Evolutionary conservation across 2,797 vertebrate species (phyloP).

Genomic region (Vipera ursinii): DNA sequence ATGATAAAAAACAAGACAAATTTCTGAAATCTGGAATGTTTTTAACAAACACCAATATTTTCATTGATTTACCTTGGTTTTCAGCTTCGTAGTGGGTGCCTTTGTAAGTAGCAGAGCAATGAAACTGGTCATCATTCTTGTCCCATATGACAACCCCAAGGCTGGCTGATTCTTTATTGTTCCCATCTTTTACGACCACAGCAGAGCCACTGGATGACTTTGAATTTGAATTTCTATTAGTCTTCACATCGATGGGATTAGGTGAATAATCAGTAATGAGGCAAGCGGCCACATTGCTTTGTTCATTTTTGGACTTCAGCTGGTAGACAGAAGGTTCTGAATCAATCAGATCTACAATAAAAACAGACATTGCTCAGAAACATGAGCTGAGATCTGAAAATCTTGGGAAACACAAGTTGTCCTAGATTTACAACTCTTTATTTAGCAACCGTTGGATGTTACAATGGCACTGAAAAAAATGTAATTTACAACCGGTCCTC

Average conservation of each 20-base stretch:
- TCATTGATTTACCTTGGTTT: neutral
- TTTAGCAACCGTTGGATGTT: neutral
- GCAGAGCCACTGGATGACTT: fast-evolving
- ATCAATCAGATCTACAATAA: conserved; percentile 39
- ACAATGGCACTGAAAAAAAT: neutral
- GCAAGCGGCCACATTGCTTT: conserved; percentile 46
- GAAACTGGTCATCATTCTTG: fast-evolving
- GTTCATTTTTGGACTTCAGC: conserved; percentile 7
- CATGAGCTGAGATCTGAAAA: neutral
- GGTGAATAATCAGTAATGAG: conserved; percentile 67
- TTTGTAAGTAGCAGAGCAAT: fast-evolving
- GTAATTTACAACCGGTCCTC: too few relatives aligned
- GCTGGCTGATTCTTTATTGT: conserved; percentile 17
- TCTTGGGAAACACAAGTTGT: neutral
- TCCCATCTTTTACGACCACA: neutral
- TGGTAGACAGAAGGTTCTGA: conserved; percentile 60
- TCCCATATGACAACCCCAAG: conserved; percentile 62
- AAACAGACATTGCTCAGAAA: neutral
- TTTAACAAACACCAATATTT: neutral
- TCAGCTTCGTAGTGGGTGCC: fast-evolving
- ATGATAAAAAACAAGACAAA: neutral
- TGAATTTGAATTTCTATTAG: fast-evolving
- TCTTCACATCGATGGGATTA: fast-evolving
- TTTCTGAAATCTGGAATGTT: too few relatives aligned
- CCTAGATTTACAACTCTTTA: neutral